Percentiles rank a stretch among this genome's conserved stretches.
These are phyloP conservation scores for Drosophila erecta DNA, from an alignment of 1,140 invertebrate species.

Conservation along the genomic window DNA sequence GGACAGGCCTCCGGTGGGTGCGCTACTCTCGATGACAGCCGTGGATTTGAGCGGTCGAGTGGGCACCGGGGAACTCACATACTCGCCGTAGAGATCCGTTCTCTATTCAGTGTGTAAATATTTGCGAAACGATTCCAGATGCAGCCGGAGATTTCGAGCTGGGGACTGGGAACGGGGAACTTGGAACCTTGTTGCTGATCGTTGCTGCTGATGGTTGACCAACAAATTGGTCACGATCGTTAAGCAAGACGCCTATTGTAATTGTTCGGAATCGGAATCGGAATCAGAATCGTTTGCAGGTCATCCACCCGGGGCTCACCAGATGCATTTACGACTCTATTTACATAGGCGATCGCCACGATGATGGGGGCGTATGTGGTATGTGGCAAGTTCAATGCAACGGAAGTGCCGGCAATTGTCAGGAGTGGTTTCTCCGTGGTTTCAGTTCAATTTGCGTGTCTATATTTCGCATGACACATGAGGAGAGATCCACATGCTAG, in stretches of 20 bases:
- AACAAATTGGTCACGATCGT: constrained; percentile 82
- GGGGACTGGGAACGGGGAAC: neutral
- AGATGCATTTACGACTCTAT: constrained; percentile 33
- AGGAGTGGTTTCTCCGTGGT: constrained; percentile 61
- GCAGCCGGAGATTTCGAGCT: constrained; percentile 22
- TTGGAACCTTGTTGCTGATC: constrained; percentile 28
- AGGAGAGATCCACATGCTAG: constrained; percentile 7
- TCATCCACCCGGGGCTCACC: constrained; percentile 56
- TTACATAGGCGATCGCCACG: constrained; percentile 19
- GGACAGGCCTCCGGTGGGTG: constrained; percentile 51
- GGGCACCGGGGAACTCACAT: neutral
- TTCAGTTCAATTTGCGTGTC: constrained; percentile 18
- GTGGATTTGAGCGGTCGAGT: neutral
- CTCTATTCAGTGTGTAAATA: constrained; percentile 69
- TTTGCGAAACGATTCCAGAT: constrained; percentile 59
- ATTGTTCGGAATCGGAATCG: constrained; percentile 10
- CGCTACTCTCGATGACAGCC: constrained; percentile 18
- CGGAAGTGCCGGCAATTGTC: constrained; percentile 74
- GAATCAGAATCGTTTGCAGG: constrained; percentile 47
- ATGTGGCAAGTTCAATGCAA: constrained; percentile 70
- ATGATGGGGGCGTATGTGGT: constrained; percentile 52
- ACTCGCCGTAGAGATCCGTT: constrained; percentile 44
- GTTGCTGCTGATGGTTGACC: constrained; percentile 67
- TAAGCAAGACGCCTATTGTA: constrained; percentile 70
- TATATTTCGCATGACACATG: constrained; percentile 25